Conservation (phyloP, 2,113 vertebrate genomes). For the Lanius ludovicianus region DNA sequence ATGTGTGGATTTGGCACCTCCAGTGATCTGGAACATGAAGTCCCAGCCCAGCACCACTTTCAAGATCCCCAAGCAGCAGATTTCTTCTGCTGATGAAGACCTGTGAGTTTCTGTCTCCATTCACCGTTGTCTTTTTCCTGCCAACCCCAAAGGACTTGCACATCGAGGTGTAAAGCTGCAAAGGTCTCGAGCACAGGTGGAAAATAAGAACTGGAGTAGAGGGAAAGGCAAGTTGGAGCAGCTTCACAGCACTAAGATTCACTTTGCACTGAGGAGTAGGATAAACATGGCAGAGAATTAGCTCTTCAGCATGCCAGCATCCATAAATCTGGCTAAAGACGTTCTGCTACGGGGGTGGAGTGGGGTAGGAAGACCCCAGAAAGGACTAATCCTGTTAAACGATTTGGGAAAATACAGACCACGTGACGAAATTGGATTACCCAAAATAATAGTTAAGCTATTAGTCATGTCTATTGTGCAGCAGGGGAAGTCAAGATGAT, state of each 20-base stretch:
- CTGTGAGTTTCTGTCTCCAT: not conserved
- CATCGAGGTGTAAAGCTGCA: fast-evolving
- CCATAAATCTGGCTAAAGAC: conserved; percentile 28
- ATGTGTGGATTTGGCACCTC: not conserved
- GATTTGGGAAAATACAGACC: not conserved
- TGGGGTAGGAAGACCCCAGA: not conserved
- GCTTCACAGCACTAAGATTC: not conserved
- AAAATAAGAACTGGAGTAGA: not conserved
- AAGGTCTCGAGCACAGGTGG: not conserved
- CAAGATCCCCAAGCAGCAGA: not conserved
- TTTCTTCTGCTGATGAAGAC: not conserved
- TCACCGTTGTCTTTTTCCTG: not conserved
- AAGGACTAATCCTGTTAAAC: conserved; percentile 36
- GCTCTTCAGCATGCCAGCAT: not conserved
- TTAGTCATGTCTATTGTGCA: conserved; percentile 31
- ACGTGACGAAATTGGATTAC: conserved; percentile 49
- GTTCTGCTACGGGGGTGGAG: not conserved
- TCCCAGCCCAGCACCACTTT: not conserved
- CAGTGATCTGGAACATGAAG: not conserved
- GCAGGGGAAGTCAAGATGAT: not conserved
- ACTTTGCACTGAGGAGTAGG: not conserved
- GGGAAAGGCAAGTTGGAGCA: not conserved
- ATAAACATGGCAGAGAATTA: not conserved
- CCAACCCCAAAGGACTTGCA: not conserved
- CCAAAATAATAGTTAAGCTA: conserved; percentile 33